Conservation (phyloP, 2,113 vertebrate genomes). For the Peromyscus polionotus region DNA sequence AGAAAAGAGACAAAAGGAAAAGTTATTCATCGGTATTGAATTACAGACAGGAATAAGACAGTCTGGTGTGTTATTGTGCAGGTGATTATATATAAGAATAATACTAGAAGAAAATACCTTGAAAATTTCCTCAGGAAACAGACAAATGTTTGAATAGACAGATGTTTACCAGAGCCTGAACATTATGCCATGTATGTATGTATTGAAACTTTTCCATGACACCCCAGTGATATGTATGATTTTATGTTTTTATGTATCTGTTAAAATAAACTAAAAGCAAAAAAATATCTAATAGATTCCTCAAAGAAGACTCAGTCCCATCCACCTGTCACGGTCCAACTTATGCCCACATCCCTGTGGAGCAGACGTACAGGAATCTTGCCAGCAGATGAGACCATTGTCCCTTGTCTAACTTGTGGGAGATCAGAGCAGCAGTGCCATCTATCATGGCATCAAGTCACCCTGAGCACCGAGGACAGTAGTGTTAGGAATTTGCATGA, state of each 20-base stretch:
- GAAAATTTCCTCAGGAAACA: background rate
- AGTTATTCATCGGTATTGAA: background rate
- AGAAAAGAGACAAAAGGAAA: no score
- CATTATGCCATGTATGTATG: background rate
- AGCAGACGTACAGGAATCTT: background rate
- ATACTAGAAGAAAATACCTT: background rate
- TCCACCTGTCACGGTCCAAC: background rate
- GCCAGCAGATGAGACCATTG: background rate
- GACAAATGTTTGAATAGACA: background rate
- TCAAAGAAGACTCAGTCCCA: background rate
- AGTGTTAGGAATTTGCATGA: no score
- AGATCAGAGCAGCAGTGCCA: background rate
- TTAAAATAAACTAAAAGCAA: background rate
- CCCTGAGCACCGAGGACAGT: background rate
- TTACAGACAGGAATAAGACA: background rate
- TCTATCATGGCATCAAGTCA: background rate
- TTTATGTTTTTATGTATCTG: background rate
- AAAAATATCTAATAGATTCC: background rate
- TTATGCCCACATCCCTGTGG: background rate
- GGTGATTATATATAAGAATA: background rate
- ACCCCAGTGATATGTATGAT: background rate
- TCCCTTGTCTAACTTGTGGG: background rate
- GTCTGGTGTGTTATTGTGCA: background rate
- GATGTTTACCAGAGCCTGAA: no score
- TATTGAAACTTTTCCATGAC: background rate